Evolutionary conservation across 92 coral and sea anemone species (phyloP).

Genomic region (Scolanthus callimorphus): DNA sequence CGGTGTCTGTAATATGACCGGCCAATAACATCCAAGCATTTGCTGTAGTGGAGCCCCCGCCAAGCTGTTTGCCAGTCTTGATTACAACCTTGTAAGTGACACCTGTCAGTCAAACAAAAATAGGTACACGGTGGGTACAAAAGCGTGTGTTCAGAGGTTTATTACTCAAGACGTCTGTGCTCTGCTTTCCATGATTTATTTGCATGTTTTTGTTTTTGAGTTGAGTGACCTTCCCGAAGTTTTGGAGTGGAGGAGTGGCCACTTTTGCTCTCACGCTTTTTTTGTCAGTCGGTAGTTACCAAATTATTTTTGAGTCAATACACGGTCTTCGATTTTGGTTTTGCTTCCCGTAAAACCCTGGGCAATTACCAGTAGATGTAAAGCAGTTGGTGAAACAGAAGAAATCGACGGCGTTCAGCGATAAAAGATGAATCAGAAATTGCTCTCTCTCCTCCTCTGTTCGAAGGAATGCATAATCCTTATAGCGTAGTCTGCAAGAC

Average conservation of each 20-base stretch:
- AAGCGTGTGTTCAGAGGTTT: too few species aligned
- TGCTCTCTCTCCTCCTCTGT: conserved; percentile 98
- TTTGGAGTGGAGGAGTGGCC: not conserved
- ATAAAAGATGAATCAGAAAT: conserved; percentile 78
- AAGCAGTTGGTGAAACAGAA: conserved; percentile 97
- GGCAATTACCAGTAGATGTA: conserved; percentile 64
- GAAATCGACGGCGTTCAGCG: conserved; percentile 94
- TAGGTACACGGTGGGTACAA: too few species aligned
- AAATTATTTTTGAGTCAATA: too few species aligned
- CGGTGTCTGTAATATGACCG: conserved; percentile 81
- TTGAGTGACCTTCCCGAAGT: too few species aligned
- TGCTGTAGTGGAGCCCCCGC: conserved; percentile 94
- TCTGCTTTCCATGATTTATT: too few species aligned
- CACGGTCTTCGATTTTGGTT: too few species aligned
- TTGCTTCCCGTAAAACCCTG: too few species aligned
- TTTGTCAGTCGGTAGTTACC: too few species aligned
- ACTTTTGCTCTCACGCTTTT: too few species aligned
- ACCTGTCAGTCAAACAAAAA: conserved; percentile 48
- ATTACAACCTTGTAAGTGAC: conserved; percentile 91
- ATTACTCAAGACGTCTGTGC: too few species aligned
- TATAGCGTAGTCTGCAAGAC: conserved; percentile 71
- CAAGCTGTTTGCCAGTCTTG: conserved; percentile 94
- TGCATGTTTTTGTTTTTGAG: too few species aligned
- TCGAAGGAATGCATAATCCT: conserved; percentile 87
- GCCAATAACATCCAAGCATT: conserved; percentile 95